These are phyloP conservation scores for Eristalinus aeneus DNA, from an alignment of 2,888 invertebrate species.

Conservation along the genomic window DNA sequence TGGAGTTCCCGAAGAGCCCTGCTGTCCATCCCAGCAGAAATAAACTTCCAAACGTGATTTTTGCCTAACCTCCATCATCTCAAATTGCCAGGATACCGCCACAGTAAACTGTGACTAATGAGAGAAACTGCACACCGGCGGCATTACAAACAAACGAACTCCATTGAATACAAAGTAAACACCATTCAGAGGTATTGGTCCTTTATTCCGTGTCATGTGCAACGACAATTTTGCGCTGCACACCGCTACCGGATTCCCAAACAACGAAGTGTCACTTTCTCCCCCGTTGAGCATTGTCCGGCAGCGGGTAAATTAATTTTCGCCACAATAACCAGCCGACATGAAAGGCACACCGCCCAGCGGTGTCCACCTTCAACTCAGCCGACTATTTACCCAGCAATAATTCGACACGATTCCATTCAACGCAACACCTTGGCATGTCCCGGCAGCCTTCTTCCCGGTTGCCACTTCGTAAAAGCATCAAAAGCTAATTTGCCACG, in stretches of 20 bases:
- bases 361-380: conserved; percentile 30
- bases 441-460: conserved; percentile 2
- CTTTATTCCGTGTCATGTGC: conserved; percentile 43
- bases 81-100: background rate
- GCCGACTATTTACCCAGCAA: conserved; percentile 64
- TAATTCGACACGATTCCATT: conserved; percentile 64
- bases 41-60: background rate
- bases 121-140: background rate
- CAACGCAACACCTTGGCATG: conserved; percentile 32
- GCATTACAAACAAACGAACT: background rate
- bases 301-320: conserved; percentile 34
- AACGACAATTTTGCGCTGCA: background rate
- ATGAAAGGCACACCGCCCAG: conserved; percentile 47
- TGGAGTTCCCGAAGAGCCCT: too few relatives aligned
- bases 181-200: conserved; percentile 23
- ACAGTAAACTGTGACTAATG: background rate
- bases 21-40: too few relatives aligned
- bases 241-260: conserved; percentile 44
- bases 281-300: background rate
- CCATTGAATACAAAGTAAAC: conserved; percentile 34
- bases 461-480: conserved; percentile 32
- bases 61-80: background rate
- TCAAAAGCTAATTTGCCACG: conserved; percentile 66
- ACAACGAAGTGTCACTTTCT: conserved; percentile 20
- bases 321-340: conserved; percentile 24